These are phyloP conservation scores for Calliopum simillimum DNA, from an alignment of 2,888 invertebrate genomes.

Conservation along the genomic window DNA sequence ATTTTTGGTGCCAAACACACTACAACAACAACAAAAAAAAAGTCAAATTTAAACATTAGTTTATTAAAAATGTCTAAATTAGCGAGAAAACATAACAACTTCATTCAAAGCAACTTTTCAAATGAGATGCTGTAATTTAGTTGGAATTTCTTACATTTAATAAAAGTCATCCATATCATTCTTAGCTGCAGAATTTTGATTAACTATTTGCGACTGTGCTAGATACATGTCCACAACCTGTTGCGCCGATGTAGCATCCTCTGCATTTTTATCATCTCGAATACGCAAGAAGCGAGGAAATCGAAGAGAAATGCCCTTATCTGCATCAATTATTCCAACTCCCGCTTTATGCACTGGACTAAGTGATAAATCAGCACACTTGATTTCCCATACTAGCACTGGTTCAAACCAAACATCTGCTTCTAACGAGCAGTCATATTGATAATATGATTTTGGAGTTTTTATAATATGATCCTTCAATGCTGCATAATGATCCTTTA, in stretches of 20 bases:
- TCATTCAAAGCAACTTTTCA: no score
- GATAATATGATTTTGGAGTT: constrained; percentile 82
- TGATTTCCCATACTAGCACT: constrained; percentile 93
- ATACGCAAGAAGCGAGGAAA: constrained; percentile 92
- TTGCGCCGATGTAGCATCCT: constrained; percentile 90
- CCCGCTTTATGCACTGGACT: constrained; percentile 95
- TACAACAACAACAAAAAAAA: no score
- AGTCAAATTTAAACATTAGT: no score
- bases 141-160: constrained; percentile 41
- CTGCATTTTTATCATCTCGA: constrained; percentile 91
- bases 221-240: constrained; percentile 93
- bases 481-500: constrained; percentile 80
- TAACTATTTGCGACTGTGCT: constrained; percentile 91
- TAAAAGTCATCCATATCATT: constrained; percentile 64
- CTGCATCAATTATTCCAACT: constrained; percentile 85
- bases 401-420: constrained; percentile 94
- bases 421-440: constrained; percentile 77
- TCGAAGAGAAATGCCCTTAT: constrained; percentile 92
- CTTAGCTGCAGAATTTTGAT: constrained; percentile 67
- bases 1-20: no score
- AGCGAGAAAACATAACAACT: no score
- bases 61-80: no score
- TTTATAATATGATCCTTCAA: constrained; percentile 82
- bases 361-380: constrained; percentile 96
- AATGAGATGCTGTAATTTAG: no score